A percentile compares a stretch with the other conserved stretches of the same genome.
Conservation (phyloP, 2,797 vertebrate species). For the Adelosebastes latens region DNA sequence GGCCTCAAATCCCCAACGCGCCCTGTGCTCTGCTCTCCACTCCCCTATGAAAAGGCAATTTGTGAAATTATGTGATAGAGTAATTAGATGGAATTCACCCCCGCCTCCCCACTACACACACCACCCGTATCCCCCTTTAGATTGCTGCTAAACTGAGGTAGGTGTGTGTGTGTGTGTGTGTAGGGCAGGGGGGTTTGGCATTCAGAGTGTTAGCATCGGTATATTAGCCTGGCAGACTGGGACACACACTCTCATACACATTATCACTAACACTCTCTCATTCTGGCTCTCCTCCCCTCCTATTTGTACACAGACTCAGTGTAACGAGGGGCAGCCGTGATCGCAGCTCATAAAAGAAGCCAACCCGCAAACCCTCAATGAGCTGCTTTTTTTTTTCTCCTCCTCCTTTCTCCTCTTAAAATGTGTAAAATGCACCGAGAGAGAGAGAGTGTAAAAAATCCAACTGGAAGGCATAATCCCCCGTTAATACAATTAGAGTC, state of each 20-base stretch:
- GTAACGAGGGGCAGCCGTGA: slow-evolving; percentile 91
- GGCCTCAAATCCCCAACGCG: slow-evolving; percentile 91
- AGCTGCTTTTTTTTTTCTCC: slow-evolving; percentile 53
- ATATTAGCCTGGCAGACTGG: slow-evolving; percentile 87
- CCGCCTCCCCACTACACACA: slow-evolving; percentile 47
- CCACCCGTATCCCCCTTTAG: slow-evolving; percentile 76
- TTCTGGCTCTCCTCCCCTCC: slow-evolving; percentile 90
- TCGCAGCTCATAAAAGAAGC: slow-evolving; percentile 92
- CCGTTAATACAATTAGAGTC: slow-evolving; percentile 97
- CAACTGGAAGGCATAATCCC: slow-evolving; percentile 94
- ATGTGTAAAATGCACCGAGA: slow-evolving; percentile 77
- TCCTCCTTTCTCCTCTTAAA: slow-evolving; percentile 77
- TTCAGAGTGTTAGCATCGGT: slow-evolving; percentile 67
- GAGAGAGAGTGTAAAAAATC: slow-evolving; percentile 89
- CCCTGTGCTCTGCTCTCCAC: slow-evolving; percentile 92
- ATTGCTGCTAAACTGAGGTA: slow-evolving; percentile 86
- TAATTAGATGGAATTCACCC: slow-evolving; percentile 97
- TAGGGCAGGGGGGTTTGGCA: slow-evolving; percentile 44
- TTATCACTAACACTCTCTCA: slow-evolving; percentile 68
- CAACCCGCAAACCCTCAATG: slow-evolving; percentile 88
- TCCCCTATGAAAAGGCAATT: slow-evolving; percentile 98
- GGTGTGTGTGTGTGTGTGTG: slow-evolving; percentile 24
- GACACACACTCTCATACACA: slow-evolving; percentile 69
- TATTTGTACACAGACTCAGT: slow-evolving; percentile 95
- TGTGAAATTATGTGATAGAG: slow-evolving; percentile 99